phyloP scores from a whole-genome alignment of 1,140 invertebrate genomes.

The Probaryconus sp. region DNA sequence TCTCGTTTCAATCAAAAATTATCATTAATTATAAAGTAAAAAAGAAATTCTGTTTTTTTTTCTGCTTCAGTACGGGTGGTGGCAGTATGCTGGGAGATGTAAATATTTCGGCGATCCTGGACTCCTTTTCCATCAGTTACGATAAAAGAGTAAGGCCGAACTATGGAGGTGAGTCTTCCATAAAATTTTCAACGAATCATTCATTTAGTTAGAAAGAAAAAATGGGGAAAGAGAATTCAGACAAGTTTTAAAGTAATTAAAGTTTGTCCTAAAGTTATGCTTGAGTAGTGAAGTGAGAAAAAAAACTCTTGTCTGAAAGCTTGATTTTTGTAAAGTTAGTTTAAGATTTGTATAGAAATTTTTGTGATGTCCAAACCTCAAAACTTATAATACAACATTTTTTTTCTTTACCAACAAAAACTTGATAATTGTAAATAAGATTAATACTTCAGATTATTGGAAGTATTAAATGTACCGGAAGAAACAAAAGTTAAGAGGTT shows the following conservation, averaged over 20 bases:
- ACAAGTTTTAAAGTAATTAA: constrained; percentile 52
- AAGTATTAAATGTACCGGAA: too few species aligned
- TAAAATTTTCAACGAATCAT: constrained; percentile 37
- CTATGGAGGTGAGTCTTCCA: constrained; percentile 92
- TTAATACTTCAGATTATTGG: constrained; percentile 3
- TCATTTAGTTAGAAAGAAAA: constrained; percentile 28
- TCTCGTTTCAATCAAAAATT: too few species aligned
- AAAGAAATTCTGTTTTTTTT: too few species aligned
- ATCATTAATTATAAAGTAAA: too few species aligned
- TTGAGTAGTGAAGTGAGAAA: constrained; percentile 20
- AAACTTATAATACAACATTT: constrained; percentile 44
- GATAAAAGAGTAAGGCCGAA: constrained; percentile 98
- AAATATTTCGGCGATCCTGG: constrained; percentile 95
- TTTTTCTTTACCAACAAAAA: constrained; percentile 15
- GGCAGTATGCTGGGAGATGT: constrained; percentile 91
- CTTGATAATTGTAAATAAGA: constrained; percentile 2
- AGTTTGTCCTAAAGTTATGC: constrained; percentile 35
- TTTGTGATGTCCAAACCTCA: constrained; percentile 49
- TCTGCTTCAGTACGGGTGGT: constrained; percentile 81
- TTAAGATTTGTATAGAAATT: constrained; percentile 46
- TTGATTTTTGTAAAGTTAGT: constrained; percentile 45
- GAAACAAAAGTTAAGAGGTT: constrained; percentile 52
- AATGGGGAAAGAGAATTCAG: constrained; percentile 38
- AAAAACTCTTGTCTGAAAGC: constrained; percentile 48
- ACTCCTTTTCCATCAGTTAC: constrained; percentile 95